Conservation (phyloP, 2,113 vertebrate genomes). For the Trematomus loennbergii region DNA sequence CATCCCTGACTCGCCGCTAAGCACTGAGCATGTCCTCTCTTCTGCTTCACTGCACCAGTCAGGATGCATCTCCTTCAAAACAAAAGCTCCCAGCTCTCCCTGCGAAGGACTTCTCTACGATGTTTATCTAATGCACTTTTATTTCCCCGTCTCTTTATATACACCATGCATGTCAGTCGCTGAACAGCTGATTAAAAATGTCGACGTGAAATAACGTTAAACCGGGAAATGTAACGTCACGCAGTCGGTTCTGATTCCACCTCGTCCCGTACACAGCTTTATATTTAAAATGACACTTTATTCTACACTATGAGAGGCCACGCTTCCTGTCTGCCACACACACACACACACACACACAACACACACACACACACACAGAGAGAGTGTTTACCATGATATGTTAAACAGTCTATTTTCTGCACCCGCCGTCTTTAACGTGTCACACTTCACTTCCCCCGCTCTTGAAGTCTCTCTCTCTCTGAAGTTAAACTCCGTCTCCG, state of each 20-base stretch:
- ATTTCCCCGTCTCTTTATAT: not conserved
- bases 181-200: conserved; percentile 50
- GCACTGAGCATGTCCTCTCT: not conserved
- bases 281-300: conserved; percentile 5
- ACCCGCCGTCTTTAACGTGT: conserved; percentile 6
- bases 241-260: conserved; percentile 13
- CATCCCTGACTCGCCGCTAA: not conserved
- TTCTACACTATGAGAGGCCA: conserved; percentile 7
- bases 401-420: conserved; percentile 56
- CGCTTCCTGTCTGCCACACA: no score
- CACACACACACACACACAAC: no score
- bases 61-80: not conserved
- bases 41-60: not conserved
- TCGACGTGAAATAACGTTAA: not conserved
- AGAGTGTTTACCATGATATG: conserved; percentile 22
- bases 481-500: conserved; percentile 18
- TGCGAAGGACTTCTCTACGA: no score
- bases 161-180: not conserved
- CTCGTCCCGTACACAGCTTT: not conserved
- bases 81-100: no score
- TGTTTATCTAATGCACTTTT: no score
- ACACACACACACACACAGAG: not conserved
- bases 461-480: conserved; percentile 22
- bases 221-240: no score
- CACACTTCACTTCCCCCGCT: not conserved